These are phyloP conservation scores for Mobula birostris DNA, from an alignment of 2,113 vertebrate genomes.

Conservation along the genomic window DNA sequence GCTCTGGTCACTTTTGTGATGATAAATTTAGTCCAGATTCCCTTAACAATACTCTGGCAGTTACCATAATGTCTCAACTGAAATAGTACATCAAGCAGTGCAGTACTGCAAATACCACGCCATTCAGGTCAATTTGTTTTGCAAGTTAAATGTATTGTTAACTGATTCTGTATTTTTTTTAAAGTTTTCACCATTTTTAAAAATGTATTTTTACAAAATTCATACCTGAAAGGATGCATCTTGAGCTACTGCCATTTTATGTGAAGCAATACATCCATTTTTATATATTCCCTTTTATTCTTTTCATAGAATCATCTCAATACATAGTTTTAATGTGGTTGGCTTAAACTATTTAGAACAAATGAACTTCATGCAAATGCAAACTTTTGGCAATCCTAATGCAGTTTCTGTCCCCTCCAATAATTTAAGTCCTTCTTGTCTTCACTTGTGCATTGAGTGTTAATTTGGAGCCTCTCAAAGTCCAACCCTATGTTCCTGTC, in stretches of 20 bases:
- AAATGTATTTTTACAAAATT: neutral
- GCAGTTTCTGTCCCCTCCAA: neutral
- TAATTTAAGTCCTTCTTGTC: neutral
- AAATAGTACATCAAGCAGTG: neutral
- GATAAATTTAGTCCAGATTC: slow-evolving; percentile 32
- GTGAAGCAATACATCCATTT: neutral
- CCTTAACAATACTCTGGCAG: slow-evolving; percentile 8
- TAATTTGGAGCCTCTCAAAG: neutral
- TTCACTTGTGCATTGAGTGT: neutral
- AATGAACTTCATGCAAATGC: neutral
- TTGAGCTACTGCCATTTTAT: neutral
- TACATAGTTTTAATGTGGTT: neutral
- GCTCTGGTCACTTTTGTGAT: slow-evolving; percentile 29
- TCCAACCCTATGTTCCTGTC: too few species aligned
- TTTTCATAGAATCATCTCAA: neutral
- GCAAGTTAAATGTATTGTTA: neutral
- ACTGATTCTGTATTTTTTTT: neutral
- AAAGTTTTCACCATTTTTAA: neutral
- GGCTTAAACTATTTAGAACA: neutral
- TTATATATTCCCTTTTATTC: neutral
- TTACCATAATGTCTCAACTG: neutral
- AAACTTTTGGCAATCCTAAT: neutral
- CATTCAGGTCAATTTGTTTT: neutral
- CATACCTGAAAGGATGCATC: neutral
- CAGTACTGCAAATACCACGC: neutral